Evolutionary conservation across 2,888 invertebrate genomes (phyloP).

Genomic region (Hipparchia semele): DNA sequence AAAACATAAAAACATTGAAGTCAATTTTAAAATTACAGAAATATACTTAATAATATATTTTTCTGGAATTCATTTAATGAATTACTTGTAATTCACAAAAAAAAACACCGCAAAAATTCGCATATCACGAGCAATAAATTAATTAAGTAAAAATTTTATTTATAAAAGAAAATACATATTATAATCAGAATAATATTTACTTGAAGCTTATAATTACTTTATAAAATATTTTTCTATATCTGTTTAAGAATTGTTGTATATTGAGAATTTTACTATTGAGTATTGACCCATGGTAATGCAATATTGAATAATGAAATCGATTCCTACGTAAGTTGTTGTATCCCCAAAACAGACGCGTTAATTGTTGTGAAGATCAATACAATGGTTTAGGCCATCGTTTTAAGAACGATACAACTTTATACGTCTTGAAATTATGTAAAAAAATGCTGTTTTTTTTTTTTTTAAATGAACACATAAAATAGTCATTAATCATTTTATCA

Average conservation of each 20-base stretch:
- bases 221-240: constrained; percentile 28
- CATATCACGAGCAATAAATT: constrained; percentile 44
- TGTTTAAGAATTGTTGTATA: constrained; percentile 13
- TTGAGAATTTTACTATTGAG: not conserved
- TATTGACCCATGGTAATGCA: too few species aligned
- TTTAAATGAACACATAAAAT: too few species aligned
- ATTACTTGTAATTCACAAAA: constrained; percentile 7
- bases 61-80: constrained; percentile 21
- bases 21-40: constrained; percentile 34
- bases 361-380: too few species aligned
- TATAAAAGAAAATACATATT: constrained; percentile 17
- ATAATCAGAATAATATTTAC: constrained; percentile 28
- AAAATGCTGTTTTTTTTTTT: too few species aligned
- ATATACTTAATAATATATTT: constrained; percentile 9
- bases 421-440: too few species aligned
- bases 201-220: constrained; percentile 19
- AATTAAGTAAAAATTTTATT: constrained; percentile 35
- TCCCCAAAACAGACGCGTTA: too few species aligned
- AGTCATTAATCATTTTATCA: too few species aligned
- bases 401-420: too few species aligned
- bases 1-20: constrained; percentile 23
- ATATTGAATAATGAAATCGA: not conserved
- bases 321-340: too few species aligned
- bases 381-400: too few species aligned
- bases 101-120: constrained; percentile 15